A percentile compares a stretch with the other conserved stretches of the same genome.
phyloP scores from a whole-genome alignment of 2,888 invertebrate species.

The Acrocyrtus sp. region DNA sequence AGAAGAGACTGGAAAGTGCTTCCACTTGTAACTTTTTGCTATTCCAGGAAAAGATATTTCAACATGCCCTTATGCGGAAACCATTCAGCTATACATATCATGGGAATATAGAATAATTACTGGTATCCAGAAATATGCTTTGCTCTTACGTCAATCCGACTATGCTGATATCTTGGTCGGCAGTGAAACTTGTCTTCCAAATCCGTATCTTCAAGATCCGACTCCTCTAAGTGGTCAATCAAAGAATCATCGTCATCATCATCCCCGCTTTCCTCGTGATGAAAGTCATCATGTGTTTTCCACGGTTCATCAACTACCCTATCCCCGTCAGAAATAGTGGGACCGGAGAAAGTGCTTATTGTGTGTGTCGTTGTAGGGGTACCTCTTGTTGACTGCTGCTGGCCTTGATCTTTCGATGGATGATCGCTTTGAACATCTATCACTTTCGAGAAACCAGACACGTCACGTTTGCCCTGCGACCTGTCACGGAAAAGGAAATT shows the following conservation, averaged over 20 bases:
- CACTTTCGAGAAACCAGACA: constrained; percentile 53
- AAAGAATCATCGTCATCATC: constrained; percentile 40
- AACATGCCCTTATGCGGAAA: no score
- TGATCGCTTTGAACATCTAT: constrained; percentile 51
- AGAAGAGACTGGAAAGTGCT: no score
- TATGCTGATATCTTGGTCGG: constrained; percentile 88
- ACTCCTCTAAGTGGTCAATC: constrained; percentile 49
- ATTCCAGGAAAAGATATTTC: no score
- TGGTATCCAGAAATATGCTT: no score
- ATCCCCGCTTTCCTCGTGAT: constrained; percentile 33
- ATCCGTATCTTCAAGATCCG: constrained; percentile 57
- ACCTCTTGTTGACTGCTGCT: constrained; percentile 37
- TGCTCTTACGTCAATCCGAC: constrained; percentile 79
- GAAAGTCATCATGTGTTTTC: constrained; percentile 51
- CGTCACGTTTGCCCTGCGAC: constrained; percentile 57
- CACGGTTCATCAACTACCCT: constrained; percentile 54
- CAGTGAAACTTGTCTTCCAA: constrained; percentile 70
- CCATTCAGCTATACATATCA: no score
- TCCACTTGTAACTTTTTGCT: no score
- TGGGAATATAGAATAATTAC: background rate
- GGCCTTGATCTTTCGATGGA: constrained; percentile 34
- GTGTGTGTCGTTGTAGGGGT: constrained; percentile 38
- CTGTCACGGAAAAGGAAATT: constrained; percentile 30
- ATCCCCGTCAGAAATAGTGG: constrained; percentile 30
- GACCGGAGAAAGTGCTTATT: constrained; percentile 40